A percentile compares a stretch with the other conserved stretches of the same genome.
Evolutionary conservation across 1,140 invertebrate species (phyloP).

Genomic region (Leptinotarsa lineolata): DNA sequence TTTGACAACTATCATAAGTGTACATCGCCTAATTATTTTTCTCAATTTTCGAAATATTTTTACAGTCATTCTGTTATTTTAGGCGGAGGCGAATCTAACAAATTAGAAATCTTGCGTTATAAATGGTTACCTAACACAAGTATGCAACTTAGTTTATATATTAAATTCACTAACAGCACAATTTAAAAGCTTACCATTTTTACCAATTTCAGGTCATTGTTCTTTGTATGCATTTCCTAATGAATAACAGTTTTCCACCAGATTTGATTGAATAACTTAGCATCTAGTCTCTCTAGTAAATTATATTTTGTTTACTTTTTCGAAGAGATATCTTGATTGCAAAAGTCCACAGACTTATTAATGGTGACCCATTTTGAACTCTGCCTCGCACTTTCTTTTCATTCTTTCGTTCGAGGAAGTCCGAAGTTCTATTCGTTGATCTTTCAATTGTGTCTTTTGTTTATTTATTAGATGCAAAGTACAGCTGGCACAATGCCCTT

Average conservation of each 20-base stretch:
- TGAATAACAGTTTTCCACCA: not conserved
- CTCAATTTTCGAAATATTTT: no score
- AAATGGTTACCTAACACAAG: no score
- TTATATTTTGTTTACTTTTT: not conserved
- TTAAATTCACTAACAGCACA: no score
- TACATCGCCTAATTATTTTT: no score
- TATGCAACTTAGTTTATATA: no score
- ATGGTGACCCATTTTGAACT: not conserved
- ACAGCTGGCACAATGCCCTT: not conserved
- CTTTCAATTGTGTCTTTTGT: slow-evolving; percentile 1
- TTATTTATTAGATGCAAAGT: not conserved
- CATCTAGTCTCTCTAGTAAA: not conserved
- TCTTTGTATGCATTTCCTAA: not conserved
- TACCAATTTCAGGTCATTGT: not conserved
- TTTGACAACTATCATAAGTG: no score
- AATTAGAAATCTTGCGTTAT: no score
- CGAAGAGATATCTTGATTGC: not conserved
- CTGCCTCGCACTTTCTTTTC: not conserved
- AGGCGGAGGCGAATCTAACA: no score
- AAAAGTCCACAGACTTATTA: not conserved
- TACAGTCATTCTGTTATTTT: no score
- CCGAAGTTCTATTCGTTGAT: not conserved
- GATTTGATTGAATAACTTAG: not conserved
- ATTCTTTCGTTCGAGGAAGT: not conserved
- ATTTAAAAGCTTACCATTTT: no score